Base-by-base conservation (phyloP, 2,888 invertebrate genomes). In the Carpatolechia fugitivella region DNA sequence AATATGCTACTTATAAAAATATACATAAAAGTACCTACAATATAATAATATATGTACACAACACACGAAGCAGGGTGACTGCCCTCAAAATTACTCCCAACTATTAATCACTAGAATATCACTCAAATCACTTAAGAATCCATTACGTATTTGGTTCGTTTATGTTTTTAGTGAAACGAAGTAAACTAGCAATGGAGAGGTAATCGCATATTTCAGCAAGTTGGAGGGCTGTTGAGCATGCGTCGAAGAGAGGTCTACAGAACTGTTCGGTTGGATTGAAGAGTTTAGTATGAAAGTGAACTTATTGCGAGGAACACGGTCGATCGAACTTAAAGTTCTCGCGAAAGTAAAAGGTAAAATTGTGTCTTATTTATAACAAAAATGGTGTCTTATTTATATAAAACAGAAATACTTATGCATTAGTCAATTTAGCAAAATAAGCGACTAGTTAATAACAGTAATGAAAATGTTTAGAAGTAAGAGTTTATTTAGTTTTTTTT, bases 161-260 rank as follows among this genome's bases (percentile, higher is more conserved):
- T 6, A 24, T 24, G 24, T 3, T 24, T 24, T 24, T 0, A 29
- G 6, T 3, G 1, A 1, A 14, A 20, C 10, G 5, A 29, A 4
- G 1, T 7, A 29, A 29, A 24, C 29, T 24, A 24, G 44, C 29
- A 44, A n/a, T 44, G 44, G 29, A 29, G 20, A 2, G 3, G 11
- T 1, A n/a, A 41, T 44, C 11, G 31, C 7, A 48, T 14, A 31
- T 40, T 33, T 56, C 30, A 54, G 50, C 53, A 54, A 54, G 13
- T 51, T 41, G 18, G 16, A 41, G 20, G n/a, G 13, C 44, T 29
- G 29, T 7, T 16, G 52, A 59, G 61, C 77, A 77, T 79, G 80
- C 80, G 80, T 76, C 13, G 29, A 44, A 44, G n/a, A 44, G 20
- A 41, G 18, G 18, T 29, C 29, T 6, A 16, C n/a, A 7, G 29